Evolutionary conservation across 2,888 invertebrate species (phyloP).

Genomic region (Andricus quercusramuli): DNA sequence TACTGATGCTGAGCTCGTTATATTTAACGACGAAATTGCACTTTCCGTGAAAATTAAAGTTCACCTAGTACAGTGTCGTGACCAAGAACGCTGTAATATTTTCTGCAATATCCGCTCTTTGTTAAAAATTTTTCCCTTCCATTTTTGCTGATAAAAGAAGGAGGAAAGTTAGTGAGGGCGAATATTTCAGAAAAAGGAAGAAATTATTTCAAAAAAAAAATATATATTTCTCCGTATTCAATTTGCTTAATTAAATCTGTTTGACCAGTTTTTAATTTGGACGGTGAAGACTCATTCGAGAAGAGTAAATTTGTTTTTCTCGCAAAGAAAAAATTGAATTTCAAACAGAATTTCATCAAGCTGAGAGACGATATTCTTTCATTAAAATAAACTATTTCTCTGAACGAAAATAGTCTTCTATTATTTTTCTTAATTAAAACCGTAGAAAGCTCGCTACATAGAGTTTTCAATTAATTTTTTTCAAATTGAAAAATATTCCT

Average conservation of each 20-base stretch:
- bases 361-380: background rate
- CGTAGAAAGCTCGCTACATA: background rate
- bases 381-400: background rate
- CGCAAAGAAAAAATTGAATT: background rate
- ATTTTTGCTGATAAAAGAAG: background rate
- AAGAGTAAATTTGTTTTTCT: background rate
- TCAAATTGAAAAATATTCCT: background rate
- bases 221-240: no score
- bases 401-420: background rate
- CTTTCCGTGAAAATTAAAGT: conserved; percentile 15
- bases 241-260: no score
- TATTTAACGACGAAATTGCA: background rate
- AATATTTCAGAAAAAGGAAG: background rate
- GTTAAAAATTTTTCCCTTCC: background rate
- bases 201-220: background rate
- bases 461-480: background rate
- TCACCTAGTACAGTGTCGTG: background rate
- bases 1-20: conserved; percentile 8
- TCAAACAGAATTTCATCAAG: background rate
- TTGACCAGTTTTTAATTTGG: background rate
- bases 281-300: background rate
- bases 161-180: background rate
- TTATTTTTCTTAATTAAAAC: background rate
- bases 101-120: conserved; percentile 79
- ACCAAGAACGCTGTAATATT: background rate